Base-by-base conservation (phyloP, 1,140 invertebrate species). In the Drosophila micromelanica region DNA sequence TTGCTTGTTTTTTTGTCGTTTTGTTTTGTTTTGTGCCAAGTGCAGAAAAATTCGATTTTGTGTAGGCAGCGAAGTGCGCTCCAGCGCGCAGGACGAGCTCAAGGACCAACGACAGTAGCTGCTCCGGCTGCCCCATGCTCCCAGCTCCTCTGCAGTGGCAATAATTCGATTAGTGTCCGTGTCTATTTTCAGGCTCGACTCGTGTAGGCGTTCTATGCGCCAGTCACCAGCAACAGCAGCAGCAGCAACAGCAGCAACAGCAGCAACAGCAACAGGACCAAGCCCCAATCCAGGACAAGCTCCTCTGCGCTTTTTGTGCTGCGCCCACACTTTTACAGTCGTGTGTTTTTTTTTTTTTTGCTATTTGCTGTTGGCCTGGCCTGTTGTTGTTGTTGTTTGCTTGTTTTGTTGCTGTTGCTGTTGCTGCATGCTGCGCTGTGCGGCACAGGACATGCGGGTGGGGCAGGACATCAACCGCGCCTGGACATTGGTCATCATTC, bases 401-500 rank as follows among this genome's bases (percentile, higher is more conserved):
- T 40, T 56, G 42, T 42, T 40, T 56, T 56, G 49, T 27, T 42
- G 13, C 20, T 65, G 64, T 11, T 63, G 17, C 17, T 43, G 38
- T 43, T 67, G 62, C 75, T 78, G 76, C 82, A 82, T 73, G 75
- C 82, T 73, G 80, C 77, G 78, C 79, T 57, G 68, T 32, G 67
- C 46, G 64, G 59, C 71, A 64, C 54, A 80, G 73, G 73, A 74
- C 63, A 38, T 6, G 27, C 27, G 27, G 27, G 27, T 5, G 5
- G 27, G 5, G 60, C 62, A 76, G 80, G 80, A 76, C 73, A 84
- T 61, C 73, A 59, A 73, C 72, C 79, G 84, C 84, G 84, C 79
- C 79, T 85, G 84, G 80, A 89, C 84, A 89, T 89, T 89, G 84
- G 84, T 89, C 84, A 89, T 89, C 84, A 89, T 89, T 89, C 84